A percentile compares a stretch with the other conserved stretches of the same genome.
phyloP scores from a whole-genome alignment of 2,113 vertebrate genomes.

The Opisthocomus hoazin region DNA sequence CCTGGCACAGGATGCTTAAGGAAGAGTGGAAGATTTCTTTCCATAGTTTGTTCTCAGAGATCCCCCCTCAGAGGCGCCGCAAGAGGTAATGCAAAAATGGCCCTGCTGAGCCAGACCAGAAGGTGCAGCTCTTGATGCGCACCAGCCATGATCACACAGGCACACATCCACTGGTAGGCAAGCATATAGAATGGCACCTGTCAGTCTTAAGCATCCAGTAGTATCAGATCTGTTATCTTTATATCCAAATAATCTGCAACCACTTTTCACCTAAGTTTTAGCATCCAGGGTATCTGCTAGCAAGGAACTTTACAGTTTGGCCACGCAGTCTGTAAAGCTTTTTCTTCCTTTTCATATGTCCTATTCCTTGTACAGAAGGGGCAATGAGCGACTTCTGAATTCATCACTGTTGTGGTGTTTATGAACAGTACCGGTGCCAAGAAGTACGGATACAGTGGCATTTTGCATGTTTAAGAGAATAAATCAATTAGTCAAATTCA shows the following conservation, averaged over 20 bases:
- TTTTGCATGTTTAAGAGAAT: background rate
- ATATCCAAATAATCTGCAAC: background rate
- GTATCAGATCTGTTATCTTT: background rate
- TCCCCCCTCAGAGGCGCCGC: accelerated
- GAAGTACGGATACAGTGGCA: background rate
- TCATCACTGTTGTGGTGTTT: background rate
- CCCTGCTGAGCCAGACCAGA: background rate
- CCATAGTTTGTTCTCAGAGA: background rate
- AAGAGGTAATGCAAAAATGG: background rate
- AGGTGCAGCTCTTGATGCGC: accelerated
- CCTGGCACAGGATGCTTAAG: background rate
- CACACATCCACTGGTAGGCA: background rate
- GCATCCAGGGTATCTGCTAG: background rate
- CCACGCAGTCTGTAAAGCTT: background rate
- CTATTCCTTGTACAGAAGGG: background rate
- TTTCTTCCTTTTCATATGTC: background rate
- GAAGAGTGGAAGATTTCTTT: background rate
- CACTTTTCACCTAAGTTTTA: background rate
- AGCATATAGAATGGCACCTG: background rate
- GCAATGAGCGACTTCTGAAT: background rate
- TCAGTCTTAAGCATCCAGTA: background rate
- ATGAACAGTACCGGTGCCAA: background rate
- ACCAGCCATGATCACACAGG: background rate
- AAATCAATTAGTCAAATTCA: background rate
- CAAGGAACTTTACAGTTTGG: background rate